These are phyloP conservation scores for Psittacula derbiana DNA, from an alignment of 2,797 vertebrate genomes.

Conservation along the genomic window DNA sequence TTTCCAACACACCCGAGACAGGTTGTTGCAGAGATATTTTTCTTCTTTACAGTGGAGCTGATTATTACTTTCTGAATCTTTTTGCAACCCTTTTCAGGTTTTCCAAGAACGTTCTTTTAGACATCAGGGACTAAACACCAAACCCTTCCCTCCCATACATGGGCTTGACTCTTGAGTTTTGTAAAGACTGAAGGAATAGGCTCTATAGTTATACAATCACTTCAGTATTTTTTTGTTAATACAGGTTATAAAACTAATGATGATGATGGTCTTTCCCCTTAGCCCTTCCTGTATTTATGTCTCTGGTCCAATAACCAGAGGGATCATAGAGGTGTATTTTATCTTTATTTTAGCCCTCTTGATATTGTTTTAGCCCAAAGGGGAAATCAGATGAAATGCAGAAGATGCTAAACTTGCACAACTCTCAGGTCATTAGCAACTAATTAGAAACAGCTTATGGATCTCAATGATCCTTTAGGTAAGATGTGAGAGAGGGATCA, in stretches of 20 bases:
- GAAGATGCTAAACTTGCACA: constrained; percentile 70
- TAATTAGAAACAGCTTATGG: constrained; percentile 77
- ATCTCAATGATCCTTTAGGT: constrained; percentile 64
- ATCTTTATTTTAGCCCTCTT: constrained; percentile 69
- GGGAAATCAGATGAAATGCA: constrained; percentile 72
- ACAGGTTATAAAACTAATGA: constrained; percentile 43
- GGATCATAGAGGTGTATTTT: constrained; percentile 58
- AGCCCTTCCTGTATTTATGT: constrained; percentile 68
- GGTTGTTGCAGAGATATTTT: not conserved
- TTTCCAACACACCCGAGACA: not conserved
- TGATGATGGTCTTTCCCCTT: constrained; percentile 65
- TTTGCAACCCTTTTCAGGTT: not conserved
- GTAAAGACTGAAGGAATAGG: not conserved
- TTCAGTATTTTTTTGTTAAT: constrained; percentile 38
- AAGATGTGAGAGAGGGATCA: constrained; percentile 14
- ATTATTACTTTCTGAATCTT: not conserved
- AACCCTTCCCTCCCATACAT: not conserved
- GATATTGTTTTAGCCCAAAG: constrained; percentile 69
- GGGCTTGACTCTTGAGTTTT: not conserved
- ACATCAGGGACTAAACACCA: not conserved
- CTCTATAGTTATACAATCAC: not conserved
- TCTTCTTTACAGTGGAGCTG: not conserved
- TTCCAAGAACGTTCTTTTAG: not conserved
- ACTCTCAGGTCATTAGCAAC: constrained; percentile 73
- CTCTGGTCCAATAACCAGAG: constrained; percentile 60